These are phyloP conservation scores for Trichogramma evanescens DNA, from an alignment of 2,888 invertebrate genomes.

Conservation along the genomic window DNA sequence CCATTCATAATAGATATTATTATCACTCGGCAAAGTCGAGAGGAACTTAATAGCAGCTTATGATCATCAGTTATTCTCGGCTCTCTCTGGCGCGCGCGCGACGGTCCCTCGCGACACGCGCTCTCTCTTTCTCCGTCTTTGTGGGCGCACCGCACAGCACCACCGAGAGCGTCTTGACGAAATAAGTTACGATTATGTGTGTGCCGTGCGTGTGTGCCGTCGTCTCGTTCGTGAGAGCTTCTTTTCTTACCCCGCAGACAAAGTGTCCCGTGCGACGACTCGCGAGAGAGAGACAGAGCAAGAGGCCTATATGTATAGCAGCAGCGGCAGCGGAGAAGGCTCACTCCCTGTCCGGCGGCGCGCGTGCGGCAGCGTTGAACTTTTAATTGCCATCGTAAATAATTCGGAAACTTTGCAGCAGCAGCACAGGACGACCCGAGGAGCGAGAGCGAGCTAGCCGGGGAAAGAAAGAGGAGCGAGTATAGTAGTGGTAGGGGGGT, in stretches of 20 bases:
- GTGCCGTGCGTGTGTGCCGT: slow-evolving; percentile 21
- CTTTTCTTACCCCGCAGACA: slow-evolving; percentile 24
- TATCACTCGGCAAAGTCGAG: no score
- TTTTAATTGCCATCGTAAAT: slow-evolving; percentile 47
- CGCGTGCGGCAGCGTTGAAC: slow-evolving; percentile 28
- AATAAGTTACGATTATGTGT: slow-evolving; percentile 29
- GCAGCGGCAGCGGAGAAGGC: not conserved
- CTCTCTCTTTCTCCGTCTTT: no score
- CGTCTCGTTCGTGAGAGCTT: slow-evolving; percentile 2
- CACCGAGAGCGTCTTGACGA: slow-evolving; percentile 11
- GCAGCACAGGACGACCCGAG: no score
- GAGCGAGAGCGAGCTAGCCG: no score
- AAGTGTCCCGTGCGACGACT: slow-evolving; percentile 20
- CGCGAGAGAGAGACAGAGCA: slow-evolving; percentile 2
- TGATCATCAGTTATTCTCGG: no score
- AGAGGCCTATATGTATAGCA: no score
- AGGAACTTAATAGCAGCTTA: no score
- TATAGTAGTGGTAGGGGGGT: not conserved
- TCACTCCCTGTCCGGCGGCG: not conserved
- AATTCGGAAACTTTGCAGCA: slow-evolving; percentile 41
- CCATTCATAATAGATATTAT: no score
- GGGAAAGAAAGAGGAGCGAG: no score
- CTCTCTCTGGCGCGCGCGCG: no score
- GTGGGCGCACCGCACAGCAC: no score
- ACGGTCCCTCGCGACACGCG: no score